A percentile compares a stretch with the other conserved stretches of the same genome.
These are phyloP conservation scores for Dione juno DNA, from an alignment of 2,888 invertebrate genomes.

Conservation along the genomic window DNA sequence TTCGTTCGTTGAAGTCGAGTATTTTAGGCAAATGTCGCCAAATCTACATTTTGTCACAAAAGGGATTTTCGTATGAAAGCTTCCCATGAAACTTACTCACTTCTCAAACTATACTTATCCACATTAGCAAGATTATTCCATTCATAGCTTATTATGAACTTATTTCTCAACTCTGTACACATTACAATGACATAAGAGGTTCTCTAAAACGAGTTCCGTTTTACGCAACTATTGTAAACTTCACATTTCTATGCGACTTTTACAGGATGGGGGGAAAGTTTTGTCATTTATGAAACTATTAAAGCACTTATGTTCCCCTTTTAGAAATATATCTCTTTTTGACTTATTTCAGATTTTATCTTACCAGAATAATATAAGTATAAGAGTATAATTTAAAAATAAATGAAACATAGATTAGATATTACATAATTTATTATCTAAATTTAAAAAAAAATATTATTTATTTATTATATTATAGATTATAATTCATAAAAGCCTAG, in stretches of 20 bases:
- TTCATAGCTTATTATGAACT: slow-evolving; percentile 22
- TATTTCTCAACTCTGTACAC: slow-evolving; percentile 32
- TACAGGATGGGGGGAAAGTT: slow-evolving; percentile 45
- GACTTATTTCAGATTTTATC: neutral
- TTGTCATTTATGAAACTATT: slow-evolving; percentile 46
- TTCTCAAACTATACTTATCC: neutral
- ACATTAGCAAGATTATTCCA: slow-evolving; percentile 15
- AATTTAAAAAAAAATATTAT: too few species aligned
- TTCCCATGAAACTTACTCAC: neutral
- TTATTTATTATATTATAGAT: too few species aligned
- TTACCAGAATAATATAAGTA: too few species aligned
- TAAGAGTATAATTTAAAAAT: too few species aligned
- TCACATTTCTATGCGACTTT: slow-evolving; percentile 43
- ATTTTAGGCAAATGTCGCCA: neutral
- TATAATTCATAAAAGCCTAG: too few species aligned
- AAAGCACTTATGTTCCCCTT: slow-evolving; percentile 32
- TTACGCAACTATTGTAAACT: slow-evolving; percentile 46
- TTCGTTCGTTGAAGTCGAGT: too few species aligned
- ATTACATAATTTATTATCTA: too few species aligned
- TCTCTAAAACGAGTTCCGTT: slow-evolving; percentile 48
- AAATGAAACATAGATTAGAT: too few species aligned
- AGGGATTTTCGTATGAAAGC: neutral
- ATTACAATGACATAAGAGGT: slow-evolving; percentile 45
- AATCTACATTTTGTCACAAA: neutral
- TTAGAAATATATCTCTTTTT: neutral